Conservation (phyloP, 2,113 vertebrate species). For the Mionectes macconnelli region DNA sequence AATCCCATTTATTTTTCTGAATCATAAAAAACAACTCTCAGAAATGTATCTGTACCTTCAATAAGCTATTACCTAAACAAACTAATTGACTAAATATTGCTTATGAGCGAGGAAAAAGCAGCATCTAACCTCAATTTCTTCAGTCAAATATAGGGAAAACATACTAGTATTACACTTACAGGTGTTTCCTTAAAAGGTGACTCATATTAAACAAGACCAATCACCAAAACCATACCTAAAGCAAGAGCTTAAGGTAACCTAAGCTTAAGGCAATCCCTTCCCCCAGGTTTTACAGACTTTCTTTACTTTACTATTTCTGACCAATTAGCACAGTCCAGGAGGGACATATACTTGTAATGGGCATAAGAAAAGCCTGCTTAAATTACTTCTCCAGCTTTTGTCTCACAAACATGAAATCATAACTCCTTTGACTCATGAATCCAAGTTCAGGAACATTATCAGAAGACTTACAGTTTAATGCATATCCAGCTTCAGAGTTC, state of each 20-base stretch:
- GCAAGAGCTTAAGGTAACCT: background rate
- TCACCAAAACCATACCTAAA: background rate
- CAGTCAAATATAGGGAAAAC: background rate
- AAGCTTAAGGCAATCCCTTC: background rate
- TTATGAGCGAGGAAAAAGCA: background rate
- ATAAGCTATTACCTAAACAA: background rate
- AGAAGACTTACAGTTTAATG: background rate
- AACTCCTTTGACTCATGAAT: background rate
- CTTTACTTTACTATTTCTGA: background rate
- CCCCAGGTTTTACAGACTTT: background rate
- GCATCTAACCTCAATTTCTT: background rate
- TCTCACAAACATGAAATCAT: background rate
- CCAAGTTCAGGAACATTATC: background rate
- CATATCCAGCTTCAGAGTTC: background rate
- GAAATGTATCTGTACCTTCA: background rate
- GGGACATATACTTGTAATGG: rapidly evolving
- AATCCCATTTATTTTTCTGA: background rate
- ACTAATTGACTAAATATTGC: background rate
- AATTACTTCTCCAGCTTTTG: background rate
- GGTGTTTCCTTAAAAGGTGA: background rate
- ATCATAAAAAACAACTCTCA: background rate
- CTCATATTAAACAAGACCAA: background rate
- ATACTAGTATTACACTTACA: background rate
- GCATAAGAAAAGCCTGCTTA: background rate
- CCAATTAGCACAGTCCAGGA: background rate